Conservation (phyloP, 2,888 invertebrate genomes). For the Trissoscelio sp. region DNA sequence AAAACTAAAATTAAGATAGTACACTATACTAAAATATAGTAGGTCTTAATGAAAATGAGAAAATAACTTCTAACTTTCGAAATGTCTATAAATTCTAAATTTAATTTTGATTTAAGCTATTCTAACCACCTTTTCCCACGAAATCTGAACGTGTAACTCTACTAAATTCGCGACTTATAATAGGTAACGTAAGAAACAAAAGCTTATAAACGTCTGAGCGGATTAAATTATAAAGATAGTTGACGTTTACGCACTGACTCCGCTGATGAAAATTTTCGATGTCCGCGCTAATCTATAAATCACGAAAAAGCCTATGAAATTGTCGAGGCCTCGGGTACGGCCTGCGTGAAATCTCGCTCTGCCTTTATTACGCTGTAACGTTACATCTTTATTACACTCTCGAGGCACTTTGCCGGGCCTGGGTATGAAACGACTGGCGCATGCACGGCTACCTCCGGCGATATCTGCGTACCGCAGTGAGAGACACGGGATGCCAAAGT, state of each 20-base stretch:
- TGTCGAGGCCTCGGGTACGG: conserved; percentile 55
- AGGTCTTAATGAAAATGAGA: no score
- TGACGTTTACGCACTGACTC: conserved; percentile 37
- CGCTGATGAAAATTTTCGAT: conserved; percentile 45
- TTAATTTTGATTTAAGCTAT: no score
- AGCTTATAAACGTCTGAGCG: conserved; percentile 20
- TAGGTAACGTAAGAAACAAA: conserved; percentile 8
- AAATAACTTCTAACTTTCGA: no score
- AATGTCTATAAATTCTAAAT: no score
- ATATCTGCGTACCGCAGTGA: conserved; percentile 57
- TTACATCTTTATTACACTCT: conserved; percentile 69
- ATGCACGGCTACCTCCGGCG: conserved; percentile 52
- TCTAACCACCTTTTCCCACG: neutral
- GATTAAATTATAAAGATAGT: conserved; percentile 50
- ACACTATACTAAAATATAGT: no score
- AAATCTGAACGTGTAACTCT: neutral
- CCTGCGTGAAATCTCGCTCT: conserved; percentile 54
- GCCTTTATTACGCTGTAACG: conserved; percentile 67
- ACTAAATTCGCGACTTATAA: neutral
- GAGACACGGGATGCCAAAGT: conserved; percentile 65
- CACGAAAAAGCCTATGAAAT: conserved; percentile 59
- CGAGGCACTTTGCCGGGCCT: conserved; percentile 55
- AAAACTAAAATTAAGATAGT: no score
- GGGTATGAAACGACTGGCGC: conserved; percentile 57
- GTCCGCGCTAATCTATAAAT: conserved; percentile 58